These are phyloP conservation scores for Nomada ferruginata DNA, from an alignment of 2,888 invertebrate genomes.

Conservation along the genomic window DNA sequence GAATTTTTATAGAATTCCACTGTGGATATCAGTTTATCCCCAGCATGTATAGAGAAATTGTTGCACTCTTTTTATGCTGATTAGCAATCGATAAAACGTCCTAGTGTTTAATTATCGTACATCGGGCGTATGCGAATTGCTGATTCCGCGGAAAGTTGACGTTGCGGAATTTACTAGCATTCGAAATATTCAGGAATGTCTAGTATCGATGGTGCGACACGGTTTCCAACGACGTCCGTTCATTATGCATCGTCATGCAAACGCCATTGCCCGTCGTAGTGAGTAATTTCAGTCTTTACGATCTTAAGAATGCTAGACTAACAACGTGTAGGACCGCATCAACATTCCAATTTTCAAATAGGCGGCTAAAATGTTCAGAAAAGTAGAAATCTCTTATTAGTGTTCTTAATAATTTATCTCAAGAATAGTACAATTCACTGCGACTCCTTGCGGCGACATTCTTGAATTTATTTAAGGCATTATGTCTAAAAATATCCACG, in stretches of 20 bases:
- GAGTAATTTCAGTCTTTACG: conserved; percentile 22
- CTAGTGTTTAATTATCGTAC: conserved; percentile 41
- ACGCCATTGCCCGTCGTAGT: conserved; percentile 3
- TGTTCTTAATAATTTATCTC: too few species aligned
- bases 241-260: conserved; percentile 38
- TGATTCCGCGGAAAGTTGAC: conserved; percentile 34
- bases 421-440: too few species aligned
- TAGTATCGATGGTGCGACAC: conserved; percentile 44
- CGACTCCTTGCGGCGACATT: too few species aligned
- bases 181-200: conserved; percentile 46
- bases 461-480: too few species aligned
- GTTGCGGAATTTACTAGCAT: conserved; percentile 41
- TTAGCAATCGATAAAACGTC: conserved; percentile 15
- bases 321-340: neutral
- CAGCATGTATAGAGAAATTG: too few species aligned
- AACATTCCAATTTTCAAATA: neutral
- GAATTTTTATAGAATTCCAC: too few species aligned
- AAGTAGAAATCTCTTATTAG: neutral
- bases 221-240: conserved; percentile 41
- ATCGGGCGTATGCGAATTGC: conserved; percentile 24
- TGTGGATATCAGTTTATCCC: too few species aligned
- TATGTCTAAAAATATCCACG: too few species aligned
- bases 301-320: neutral
- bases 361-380: neutral
- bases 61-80: too few species aligned